A percentile compares a stretch with the other conserved stretches of the same genome.
These are phyloP conservation scores for Globodera rostochiensis DNA, from an alignment of 1,140 invertebrate genomes.

Conservation along the genomic window DNA sequence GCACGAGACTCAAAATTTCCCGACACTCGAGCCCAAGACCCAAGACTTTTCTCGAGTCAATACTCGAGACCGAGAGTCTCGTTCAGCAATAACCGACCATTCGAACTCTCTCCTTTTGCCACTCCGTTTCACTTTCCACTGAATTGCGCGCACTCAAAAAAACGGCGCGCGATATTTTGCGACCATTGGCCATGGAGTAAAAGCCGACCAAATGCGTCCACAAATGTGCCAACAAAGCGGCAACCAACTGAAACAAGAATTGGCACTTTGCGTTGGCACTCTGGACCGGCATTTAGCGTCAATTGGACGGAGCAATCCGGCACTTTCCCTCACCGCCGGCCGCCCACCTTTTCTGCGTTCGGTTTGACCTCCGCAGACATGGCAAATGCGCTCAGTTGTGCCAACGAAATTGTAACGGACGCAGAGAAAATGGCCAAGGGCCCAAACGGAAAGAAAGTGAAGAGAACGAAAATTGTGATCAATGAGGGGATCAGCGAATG, in stretches of 20 bases:
- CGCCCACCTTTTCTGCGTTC: conserved; percentile 33
- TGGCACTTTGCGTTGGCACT: conserved; percentile 30
- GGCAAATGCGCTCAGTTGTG: conserved; percentile 35
- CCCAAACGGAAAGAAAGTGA: conserved; percentile 44
- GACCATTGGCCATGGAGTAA: conserved; percentile 50
- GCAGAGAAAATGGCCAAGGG: conserved; percentile 13
- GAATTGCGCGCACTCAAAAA: conserved; percentile 62
- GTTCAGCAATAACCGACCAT: conserved; percentile 34
- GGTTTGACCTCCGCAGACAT: background rate
- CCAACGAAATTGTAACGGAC: conserved; percentile 24
- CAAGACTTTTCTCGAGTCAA: no score
- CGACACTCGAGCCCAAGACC: no score
- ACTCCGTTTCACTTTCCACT: conserved; percentile 50
- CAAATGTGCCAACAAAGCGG: conserved; percentile 57
- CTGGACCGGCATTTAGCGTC: conserved; percentile 5
- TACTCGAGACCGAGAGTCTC: no score
- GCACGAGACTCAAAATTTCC: no score
- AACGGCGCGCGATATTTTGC: conserved; percentile 52
- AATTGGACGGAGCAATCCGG: conserved; percentile 11
- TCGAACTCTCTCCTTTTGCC: conserved; percentile 40
- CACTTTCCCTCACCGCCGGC: conserved; percentile 34
- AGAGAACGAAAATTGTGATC: conserved; percentile 38
- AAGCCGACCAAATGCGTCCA: conserved; percentile 62
- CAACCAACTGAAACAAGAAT: conserved; percentile 56
- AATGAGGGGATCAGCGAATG: conserved; percentile 33